Base-by-base conservation (phyloP, 2,888 invertebrate species). In the Scaptomyza flava region DNA sequence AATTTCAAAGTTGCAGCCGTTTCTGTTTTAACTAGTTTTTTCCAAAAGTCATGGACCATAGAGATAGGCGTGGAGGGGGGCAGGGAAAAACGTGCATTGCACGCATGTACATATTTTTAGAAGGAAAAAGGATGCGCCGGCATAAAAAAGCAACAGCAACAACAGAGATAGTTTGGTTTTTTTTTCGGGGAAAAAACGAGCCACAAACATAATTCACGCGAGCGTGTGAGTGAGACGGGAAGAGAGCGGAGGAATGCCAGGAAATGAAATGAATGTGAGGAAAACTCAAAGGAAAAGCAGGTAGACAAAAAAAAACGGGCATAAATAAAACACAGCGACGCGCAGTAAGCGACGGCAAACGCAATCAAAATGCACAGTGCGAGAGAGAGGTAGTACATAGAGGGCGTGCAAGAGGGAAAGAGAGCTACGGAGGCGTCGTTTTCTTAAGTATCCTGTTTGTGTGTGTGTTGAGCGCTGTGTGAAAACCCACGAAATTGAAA, bases 131-230 rank as follows among this genome's bases (percentile, higher is more conserved):
- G 2, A 36, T 83, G 65, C 66, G 67, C 73, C 71, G 27, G 27
- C 27, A 27, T 27, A 27, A 6, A 27, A 6, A 54, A 69, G 63
- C 47, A 71, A 63, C 31, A 67, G 50, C 38, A 66, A 51, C 61
- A 31, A 67, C 36, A 47, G 4, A 17, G 33, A 20, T n/a, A 6
- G 42, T 65, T 57, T n/a, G n/a, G n/a, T n/a, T 62, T 69, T 75
- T 66, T 33, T 50, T n/a, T n/a, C 9, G 8, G 58, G 27, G 62
- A 67, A 67, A 79, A 81, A 80, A 70, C 70, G 61, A 77, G 80
- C 87, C 68, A 86, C 86, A 82, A 78, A 84, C 89, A 89, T 84
- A 84, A 84, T 77, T 84, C 86, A 84, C 73, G 79, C 87, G 81
- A 46, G 53, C 9, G 42, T 31, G 54, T 47, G 47, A 17, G 27